Evolutionary conservation across 2,113 vertebrate species (phyloP).

Genomic region (Ochotona curzoniae): DNA sequence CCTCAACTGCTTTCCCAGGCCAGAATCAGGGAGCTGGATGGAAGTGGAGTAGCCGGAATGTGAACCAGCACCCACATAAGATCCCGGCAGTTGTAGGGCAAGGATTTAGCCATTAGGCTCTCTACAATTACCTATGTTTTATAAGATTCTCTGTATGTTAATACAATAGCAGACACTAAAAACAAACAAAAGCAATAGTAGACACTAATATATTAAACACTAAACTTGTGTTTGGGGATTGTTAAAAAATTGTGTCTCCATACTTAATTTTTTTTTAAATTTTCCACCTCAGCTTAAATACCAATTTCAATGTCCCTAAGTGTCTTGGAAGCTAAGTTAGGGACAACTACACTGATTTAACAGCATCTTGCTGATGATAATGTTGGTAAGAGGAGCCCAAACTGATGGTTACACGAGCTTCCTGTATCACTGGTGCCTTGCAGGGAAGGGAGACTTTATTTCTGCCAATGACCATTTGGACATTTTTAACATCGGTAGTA

Average conservation of each 20-base stretch:
- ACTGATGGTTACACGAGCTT: not conserved
- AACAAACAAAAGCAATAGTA: too few species aligned
- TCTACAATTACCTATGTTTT: not conserved
- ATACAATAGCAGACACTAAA: not conserved
- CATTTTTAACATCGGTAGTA: too few species aligned
- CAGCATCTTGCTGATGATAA: not conserved
- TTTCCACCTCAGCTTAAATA: not conserved
- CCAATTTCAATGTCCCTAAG: not conserved
- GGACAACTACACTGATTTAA: not conserved
- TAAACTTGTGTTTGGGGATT: not conserved
- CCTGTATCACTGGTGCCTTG: not conserved
- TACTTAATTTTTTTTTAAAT: not conserved
- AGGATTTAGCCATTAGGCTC: not conserved
- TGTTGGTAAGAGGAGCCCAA: accelerated
- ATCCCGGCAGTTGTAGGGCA: too few species aligned
- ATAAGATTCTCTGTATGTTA: not conserved
- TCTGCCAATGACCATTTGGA: too few species aligned
- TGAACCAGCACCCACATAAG: too few species aligned
- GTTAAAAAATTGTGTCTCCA: not conserved
- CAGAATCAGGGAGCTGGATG: too few species aligned
- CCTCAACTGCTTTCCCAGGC: too few species aligned
- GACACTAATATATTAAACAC: not conserved
- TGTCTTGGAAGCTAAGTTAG: not conserved
- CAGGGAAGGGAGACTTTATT: too few species aligned
- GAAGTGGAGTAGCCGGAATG: too few species aligned